These are phyloP conservation scores for Bombylius major DNA, from an alignment of 2,888 invertebrate genomes.

Conservation along the genomic window DNA sequence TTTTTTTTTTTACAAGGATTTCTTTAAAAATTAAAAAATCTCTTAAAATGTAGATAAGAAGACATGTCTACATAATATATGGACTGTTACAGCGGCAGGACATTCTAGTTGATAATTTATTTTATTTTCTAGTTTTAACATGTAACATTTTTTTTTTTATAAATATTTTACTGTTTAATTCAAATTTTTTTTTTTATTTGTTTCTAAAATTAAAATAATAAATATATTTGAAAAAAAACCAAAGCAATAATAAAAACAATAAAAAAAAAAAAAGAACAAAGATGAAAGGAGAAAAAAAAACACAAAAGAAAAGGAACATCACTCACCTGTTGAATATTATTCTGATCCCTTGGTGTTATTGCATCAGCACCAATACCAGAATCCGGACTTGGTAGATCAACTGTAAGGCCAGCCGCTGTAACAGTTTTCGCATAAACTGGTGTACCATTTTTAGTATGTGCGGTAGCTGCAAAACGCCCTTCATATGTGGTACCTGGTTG, in stretches of 20 bases:
- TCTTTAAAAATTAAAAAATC: no score
- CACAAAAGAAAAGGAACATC: constrained; percentile 6
- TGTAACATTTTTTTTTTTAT: no score
- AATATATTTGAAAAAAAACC: no score
- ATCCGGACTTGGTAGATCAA: constrained; percentile 90
- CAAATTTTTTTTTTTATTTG: no score
- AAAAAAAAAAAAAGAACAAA: not conserved
- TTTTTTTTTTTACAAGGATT: no score
- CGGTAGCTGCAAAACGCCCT: constrained; percentile 31
- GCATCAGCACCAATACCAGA: constrained; percentile 91
- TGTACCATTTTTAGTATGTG: constrained; percentile 28
- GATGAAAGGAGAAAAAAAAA: not conserved
- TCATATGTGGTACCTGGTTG: constrained; percentile 33
- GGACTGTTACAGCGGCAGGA: not conserved
- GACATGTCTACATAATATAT: no score
- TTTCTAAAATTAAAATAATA: no score
- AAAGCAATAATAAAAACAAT: no score
- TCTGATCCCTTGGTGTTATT: constrained; percentile 81
- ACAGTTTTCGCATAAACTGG: constrained; percentile 39
- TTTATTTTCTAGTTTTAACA: no score
- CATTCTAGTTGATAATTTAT: not conserved
- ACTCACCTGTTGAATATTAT: constrained; percentile 79
- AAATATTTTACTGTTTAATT: no score
- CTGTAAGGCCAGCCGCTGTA: constrained; percentile 70
- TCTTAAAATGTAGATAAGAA: no score